Percentiles rank a stretch among this genome's conserved stretches.
Evolutionary conservation across 2,113 vertebrate species (phyloP).

Genomic region (Chionodraco myersi): DNA sequence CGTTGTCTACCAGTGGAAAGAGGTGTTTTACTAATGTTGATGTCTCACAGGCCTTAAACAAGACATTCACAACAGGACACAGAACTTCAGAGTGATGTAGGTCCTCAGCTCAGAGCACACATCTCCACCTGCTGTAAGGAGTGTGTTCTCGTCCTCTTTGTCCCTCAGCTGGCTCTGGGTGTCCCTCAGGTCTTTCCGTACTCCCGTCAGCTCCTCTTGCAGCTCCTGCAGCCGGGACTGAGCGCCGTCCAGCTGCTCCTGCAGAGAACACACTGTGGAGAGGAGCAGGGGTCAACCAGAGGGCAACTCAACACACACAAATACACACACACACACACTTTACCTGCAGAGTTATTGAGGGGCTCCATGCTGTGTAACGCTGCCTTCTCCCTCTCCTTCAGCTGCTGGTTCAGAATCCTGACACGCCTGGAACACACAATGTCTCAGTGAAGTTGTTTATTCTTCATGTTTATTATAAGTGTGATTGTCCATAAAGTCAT

Average conservation of each 20-base stretch:
- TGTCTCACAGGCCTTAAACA: too few relatives aligned
- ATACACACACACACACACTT: constrained; percentile 6
- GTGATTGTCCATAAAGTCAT: too few relatives aligned
- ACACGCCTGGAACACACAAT: constrained; percentile 79
- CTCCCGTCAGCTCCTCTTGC: constrained; percentile 85
- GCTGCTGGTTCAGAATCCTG: constrained; percentile 87
- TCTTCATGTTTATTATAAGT: too few relatives aligned
- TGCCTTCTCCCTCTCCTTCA: constrained; percentile 81
- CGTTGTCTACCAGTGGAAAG: too few relatives aligned
- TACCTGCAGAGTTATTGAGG: constrained; percentile 85
- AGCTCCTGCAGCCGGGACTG: constrained; percentile 83
- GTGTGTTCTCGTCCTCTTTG: constrained; percentile 79
- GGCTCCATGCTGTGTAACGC: constrained; percentile 67
- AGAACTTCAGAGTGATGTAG: too few relatives aligned
- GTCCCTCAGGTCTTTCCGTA: constrained; percentile 81
- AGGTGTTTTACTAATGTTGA: too few relatives aligned
- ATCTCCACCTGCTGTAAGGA: constrained; percentile 83
- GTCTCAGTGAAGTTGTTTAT: too few relatives aligned
- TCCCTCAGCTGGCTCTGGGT: constrained; percentile 83
- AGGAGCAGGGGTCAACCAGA: neutral
- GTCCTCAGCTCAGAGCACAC: neutral
- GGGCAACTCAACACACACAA: neutral
- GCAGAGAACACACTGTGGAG: constrained; percentile 77
- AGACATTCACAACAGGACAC: too few relatives aligned
- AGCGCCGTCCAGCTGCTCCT: constrained; percentile 84